Evolutionary conservation across 2,797 vertebrate species (phyloP), one percentile per base, ranked within the genome.

Genomic region (Iguana delicatissima): DNA sequence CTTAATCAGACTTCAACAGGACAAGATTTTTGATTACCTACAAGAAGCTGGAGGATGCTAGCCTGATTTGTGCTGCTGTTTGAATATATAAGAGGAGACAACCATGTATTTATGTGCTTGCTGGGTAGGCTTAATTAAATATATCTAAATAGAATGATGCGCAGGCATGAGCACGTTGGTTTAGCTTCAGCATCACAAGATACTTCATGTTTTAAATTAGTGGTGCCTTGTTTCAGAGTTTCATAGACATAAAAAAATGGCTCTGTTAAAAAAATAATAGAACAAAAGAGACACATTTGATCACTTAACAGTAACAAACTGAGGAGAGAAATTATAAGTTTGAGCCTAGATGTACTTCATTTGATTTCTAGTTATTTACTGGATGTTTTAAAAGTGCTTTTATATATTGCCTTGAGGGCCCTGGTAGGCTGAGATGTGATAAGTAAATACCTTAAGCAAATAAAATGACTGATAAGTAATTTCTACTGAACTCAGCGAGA

Each of bases 11-110:
- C 72, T 82, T 82, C 69, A 88, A 73, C 80, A 80, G 81, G 62
- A 72, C 81, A 32, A 89, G 67, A 84, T 91, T 92, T 89, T 29
- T 32, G 57, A 14, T 83, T 73, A 4, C 35, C 2, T 26, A 38
- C 79, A 0, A 80, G 72, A 74, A 35, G 14, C 73, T 9, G 52
- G 50, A 87, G 80, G 72, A 84, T 46, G 35, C 29, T 80, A 13
- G 50, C 35, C 29, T 85, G 57, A 38, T n/a, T 85, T 80, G 32
- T 50, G 46, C 62, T 87, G 57, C 50, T 87, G 7, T 0, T 82
- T 42, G 80, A 38, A 29, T 46, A 5, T 52, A 46, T 80, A n/a
- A 83, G 62, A 62, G 24, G 38, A 84, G 79, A 32, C 79, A 52
- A 77, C 82, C 24, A 42, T 85, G 59, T 26, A 42, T 89, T 87